These are phyloP conservation scores for Tiphia femorata DNA, from an alignment of 2,888 invertebrate genomes.

Conservation along the genomic window DNA sequence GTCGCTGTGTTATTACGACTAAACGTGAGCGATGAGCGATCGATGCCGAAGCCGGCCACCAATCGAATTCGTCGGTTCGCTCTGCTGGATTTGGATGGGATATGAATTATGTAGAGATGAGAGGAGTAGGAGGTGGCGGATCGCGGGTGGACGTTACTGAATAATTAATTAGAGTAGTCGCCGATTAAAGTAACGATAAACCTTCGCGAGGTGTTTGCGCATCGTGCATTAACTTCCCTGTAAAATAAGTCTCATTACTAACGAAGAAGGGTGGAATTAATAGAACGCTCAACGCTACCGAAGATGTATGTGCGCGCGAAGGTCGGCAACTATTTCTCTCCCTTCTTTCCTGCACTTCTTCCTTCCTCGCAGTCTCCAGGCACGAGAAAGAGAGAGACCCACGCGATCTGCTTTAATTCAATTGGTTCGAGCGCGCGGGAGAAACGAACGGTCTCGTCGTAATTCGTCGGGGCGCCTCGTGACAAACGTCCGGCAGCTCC, in stretches of 20 bases:
- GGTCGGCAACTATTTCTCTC: conserved; percentile 21
- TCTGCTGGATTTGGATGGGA: too few relatives aligned
- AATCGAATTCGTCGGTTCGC: too few relatives aligned
- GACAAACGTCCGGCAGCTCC: conserved; percentile 49
- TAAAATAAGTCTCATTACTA: conserved; percentile 49
- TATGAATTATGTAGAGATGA: conserved; percentile 48
- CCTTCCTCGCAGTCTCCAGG: neutral
- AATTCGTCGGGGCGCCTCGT: conserved; percentile 34
- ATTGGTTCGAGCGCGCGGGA: conserved; percentile 29
- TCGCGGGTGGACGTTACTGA: too few relatives aligned
- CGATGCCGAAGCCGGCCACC: neutral
- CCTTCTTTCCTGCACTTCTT: neutral
- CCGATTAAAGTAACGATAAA: conserved; percentile 48
- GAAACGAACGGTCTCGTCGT: conserved; percentile 16
- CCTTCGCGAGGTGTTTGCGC: conserved; percentile 39
- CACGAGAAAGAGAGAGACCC: conserved; percentile 32
- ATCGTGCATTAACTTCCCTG: conserved; percentile 15
- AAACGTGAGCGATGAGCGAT: neutral
- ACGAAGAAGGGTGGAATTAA: conserved; percentile 54
- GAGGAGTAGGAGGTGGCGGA: too few relatives aligned
- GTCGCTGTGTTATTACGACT: too few relatives aligned
- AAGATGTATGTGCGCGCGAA: conserved; percentile 5
- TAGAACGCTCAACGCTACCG: conserved; percentile 47
- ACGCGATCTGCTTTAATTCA: conserved; percentile 49
- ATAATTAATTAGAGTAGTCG: conserved; percentile 47